Percentiles rank a stretch among this genome's conserved stretches.
Evolutionary conservation across 2,888 invertebrate genomes (phyloP).

Genomic region (Harpagoxenus sublaevis): DNA sequence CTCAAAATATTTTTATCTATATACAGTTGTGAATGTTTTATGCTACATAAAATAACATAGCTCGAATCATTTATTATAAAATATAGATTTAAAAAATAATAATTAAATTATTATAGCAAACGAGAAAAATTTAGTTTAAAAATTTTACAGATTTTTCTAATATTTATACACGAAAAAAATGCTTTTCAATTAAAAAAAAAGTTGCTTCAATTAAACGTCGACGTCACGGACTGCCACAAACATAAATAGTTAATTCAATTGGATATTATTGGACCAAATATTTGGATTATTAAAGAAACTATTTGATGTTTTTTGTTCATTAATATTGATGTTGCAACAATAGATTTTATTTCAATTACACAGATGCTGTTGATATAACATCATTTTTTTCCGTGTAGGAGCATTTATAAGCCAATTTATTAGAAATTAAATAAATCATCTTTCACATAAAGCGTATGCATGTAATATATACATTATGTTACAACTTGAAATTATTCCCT

Average conservation of each 20-base stretch:
- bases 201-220: too few relatives aligned
- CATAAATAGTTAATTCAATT: too few relatives aligned
- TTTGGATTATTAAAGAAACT: too few relatives aligned
- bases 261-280: too few relatives aligned
- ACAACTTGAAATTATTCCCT: conserved; percentile 9
- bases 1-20: neutral
- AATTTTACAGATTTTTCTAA: neutral
- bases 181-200: too few relatives aligned
- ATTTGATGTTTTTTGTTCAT: too few relatives aligned
- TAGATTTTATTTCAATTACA: too few relatives aligned
- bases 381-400: too few relatives aligned
- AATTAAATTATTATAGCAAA: neutral
- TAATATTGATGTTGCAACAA: too few relatives aligned
- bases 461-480: neutral
- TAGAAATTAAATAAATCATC: neutral
- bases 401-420: neutral
- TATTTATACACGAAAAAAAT: neutral
- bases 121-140: neutral
- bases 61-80: neutral
- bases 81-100: neutral
- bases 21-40: neutral
- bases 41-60: neutral
- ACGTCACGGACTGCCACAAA: too few relatives aligned
- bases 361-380: too few relatives aligned
- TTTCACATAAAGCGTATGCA: neutral